Evolutionary conservation across 1,140 invertebrate genomes (phyloP), one percentile per base, ranked within the genome.

Genomic region (Penaeus japonicus): DNA sequence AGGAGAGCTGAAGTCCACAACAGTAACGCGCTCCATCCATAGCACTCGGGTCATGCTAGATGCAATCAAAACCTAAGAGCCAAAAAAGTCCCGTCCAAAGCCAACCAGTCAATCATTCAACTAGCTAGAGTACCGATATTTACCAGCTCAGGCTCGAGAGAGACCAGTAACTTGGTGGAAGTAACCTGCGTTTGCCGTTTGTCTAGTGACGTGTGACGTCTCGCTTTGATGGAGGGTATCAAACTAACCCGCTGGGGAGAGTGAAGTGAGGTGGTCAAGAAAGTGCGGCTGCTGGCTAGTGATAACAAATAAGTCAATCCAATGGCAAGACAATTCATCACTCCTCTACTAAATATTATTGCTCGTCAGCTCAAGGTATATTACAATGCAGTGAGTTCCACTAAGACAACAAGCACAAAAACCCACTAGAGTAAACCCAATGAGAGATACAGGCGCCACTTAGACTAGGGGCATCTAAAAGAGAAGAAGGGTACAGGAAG

Each of bases 351-450:
- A 82, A 82, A 75, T 87, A 87, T 83, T 77, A 86, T 80, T 88
- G 81, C 86, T 88, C 80, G 65, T 75, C 86, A 88, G 75, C 84
- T 86, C 77, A 86, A 86, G 80, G 86, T 88, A 87, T 82, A 88
- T 83, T 88, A 88, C 86, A 88, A 88, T 88, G 86, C 86, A 88
- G 86, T 88, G 86, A 88, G 86, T 84, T 84, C 86, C 86, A 88
- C 86, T 88, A 88, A 88, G 86, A 88, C 86, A 88, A 88, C 80
- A 88, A 88, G 86, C 86, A 88, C 80, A 88, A 88, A 88, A 84
- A 88, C 80, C 80, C 80, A 88, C 86, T 59, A 83, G 86, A 82
- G 80, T 83, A 88, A 88, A 85, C 27, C 62, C 79, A 83, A 78
- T 88, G 86, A 77, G 83, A 84, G 86, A 88, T 77, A 83, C 86